A percentile compares a stretch with the other conserved stretches of the same genome.
Conservation (phyloP, 2,113 vertebrate genomes). For the Xiphias gladius region DNA sequence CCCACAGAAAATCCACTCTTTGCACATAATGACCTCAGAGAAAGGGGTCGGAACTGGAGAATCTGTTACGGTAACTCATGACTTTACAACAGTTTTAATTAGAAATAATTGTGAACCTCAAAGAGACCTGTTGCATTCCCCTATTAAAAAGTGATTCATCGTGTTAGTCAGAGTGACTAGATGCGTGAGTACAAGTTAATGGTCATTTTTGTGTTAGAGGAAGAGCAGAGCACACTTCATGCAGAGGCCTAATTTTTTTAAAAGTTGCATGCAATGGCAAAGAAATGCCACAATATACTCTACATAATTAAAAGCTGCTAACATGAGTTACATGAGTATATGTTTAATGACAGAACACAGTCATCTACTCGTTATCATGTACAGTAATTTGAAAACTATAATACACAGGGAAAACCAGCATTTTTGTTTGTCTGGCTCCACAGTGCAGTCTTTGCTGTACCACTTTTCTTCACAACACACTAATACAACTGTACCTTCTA, state of each 20-base stretch:
- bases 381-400: neutral
- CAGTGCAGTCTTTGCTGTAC: neutral
- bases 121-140: conserved; percentile 43
- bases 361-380: neutral
- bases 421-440: neutral
- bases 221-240: neutral
- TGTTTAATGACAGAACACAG: neutral
- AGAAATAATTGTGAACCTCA: conserved; percentile 37
- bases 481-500: neutral
- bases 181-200: conserved; percentile 38
- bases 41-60: neutral
- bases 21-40: conserved; percentile 26
- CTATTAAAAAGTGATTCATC: conserved; percentile 53
- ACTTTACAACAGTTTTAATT: conserved; percentile 7
- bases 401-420: neutral
- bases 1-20: conserved; percentile 18
- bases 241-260: neutral
- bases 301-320: neutral
- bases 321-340: neutral
- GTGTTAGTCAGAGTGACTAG: conserved; percentile 53
- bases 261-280: neutral
- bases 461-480: too few species aligned
- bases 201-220: conserved; percentile 10
- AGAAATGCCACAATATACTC: neutral
- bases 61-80: conserved; percentile 37